Percentiles rank a stretch among this genome's conserved stretches.
phyloP scores from a whole-genome alignment of 2,888 invertebrate genomes.

The Stramonita haemastoma region DNA sequence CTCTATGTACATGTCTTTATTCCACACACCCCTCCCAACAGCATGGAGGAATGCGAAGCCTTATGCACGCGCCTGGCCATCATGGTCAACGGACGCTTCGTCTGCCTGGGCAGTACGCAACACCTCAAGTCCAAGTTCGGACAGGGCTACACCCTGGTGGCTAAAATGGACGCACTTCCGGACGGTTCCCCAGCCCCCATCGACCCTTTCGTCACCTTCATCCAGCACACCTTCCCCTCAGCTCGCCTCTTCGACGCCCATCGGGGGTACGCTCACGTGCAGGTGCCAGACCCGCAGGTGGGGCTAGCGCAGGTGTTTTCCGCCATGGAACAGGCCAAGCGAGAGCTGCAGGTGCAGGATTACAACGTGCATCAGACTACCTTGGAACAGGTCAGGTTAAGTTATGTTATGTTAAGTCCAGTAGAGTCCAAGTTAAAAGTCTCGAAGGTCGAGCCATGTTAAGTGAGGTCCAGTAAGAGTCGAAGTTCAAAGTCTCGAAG shows the following conservation, averaged over 20 bases:
- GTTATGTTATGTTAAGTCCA: no score
- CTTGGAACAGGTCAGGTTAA: constrained; percentile 68
- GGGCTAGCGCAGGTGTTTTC: constrained; percentile 75
- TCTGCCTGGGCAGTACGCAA: constrained; percentile 77
- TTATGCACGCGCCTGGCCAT: constrained; percentile 78
- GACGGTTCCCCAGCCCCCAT: constrained; percentile 42
- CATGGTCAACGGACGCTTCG: constrained; percentile 78
- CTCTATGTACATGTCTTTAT: no score
- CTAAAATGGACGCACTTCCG: constrained; percentile 74
- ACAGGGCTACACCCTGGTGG: constrained; percentile 83
- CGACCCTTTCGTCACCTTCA: constrained; percentile 38
- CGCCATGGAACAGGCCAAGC: constrained; percentile 72
- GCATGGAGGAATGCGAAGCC: constrained; percentile 78
- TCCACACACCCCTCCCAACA: constrained; percentile 46
- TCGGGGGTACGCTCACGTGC: constrained; percentile 49
- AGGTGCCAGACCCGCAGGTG: constrained; percentile 62
- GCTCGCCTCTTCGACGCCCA: constrained; percentile 48
- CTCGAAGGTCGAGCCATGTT: no score
- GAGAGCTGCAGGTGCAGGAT: constrained; percentile 69
- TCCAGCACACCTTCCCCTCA: constrained; percentile 38
- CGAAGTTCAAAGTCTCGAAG: no score
- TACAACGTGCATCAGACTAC: constrained; percentile 77
- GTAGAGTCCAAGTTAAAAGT: no score
- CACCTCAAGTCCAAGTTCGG: constrained; percentile 80
- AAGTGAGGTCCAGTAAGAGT: no score